Base-by-base conservation (phyloP, 37 sponge, comb jelly and placozoan species). In the Ianthella basta region DNA sequence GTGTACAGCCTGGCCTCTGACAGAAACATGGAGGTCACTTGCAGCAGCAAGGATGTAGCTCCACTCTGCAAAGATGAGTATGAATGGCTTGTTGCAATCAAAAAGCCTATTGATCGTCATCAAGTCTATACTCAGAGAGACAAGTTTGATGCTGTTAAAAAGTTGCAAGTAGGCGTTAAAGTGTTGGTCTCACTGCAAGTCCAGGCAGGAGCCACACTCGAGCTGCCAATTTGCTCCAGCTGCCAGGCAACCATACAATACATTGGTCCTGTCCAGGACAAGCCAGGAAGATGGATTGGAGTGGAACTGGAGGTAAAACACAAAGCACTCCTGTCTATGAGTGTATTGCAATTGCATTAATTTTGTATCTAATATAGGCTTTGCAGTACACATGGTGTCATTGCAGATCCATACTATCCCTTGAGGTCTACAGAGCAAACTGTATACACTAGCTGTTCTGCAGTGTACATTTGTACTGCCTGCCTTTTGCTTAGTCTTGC, bases 281-380 rank as follows among this genome's bases (percentile, higher is more conserved):
- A 40, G 16, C 79, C 66, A 50, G 88, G 84, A 4, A 66, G 23
- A 4, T 41, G 38, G 32, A 79, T 88, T 88, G 88, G 88, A 61
- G 84, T 88, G 55, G 88, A 88, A 54, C 83, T 88, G 23, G 20
- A 29, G 38, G 88, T 88, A 56, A 84, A 84, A 38, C 14, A 15
- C 15, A 16, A 70, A 16, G 2, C 44, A 34, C 32, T n/a, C n/a
- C n/a, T n/a, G n/a, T n/a, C n/a, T n/a, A n/a, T n/a, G n/a, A n/a
- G n/a, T n/a, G n/a, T n/a, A n/a, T n/a, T n/a, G n/a, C n/a, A n/a
- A n/a, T n/a, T n/a, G n/a, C n/a, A n/a, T n/a, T n/a, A n/a, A n/a
- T n/a, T n/a, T n/a, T n/a, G n/a, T n/a, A n/a, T n/a, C n/a, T n/a
- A n/a, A n/a, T n/a, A n/a, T n/a, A n/a, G n/a, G n/a, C n/a, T n/a